phyloP scores from a whole-genome alignment of 1,140 invertebrate genomes.

The Oedothorax gibbosus region DNA sequence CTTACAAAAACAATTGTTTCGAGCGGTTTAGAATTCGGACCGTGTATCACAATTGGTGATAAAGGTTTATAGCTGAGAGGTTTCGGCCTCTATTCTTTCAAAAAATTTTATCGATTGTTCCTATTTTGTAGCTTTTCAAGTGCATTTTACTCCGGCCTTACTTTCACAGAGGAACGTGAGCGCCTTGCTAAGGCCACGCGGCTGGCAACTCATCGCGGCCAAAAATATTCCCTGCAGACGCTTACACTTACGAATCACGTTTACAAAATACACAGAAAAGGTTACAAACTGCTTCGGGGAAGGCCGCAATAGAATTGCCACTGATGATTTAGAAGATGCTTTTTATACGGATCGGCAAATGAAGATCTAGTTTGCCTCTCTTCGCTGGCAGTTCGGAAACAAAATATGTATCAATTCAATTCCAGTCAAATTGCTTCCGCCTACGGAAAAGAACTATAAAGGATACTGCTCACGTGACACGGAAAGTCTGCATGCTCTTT shows the following conservation, averaged over 20 bases:
- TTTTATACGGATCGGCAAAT: constrained; percentile 53
- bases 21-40: constrained; percentile 54
- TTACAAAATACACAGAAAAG: constrained; percentile 54
- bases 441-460: background rate
- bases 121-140: constrained; percentile 59
- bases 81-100: constrained; percentile 46
- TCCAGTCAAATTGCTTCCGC: constrained; percentile 25
- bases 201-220: constrained; percentile 42
- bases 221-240: constrained; percentile 57
- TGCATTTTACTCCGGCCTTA: constrained; percentile 56
- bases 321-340: constrained; percentile 53
- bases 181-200: constrained; percentile 30
- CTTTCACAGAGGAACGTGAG: constrained; percentile 53
- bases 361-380: constrained; percentile 50
- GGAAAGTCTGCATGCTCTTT: too few species aligned
- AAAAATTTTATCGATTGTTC: constrained; percentile 57
- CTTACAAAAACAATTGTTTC: constrained; percentile 59
- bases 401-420: constrained; percentile 58
- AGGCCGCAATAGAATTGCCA: constrained; percentile 54
- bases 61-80: constrained; percentile 59
- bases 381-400: constrained; percentile 23
- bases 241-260: constrained; percentile 56
- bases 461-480: too few species aligned
- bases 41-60: constrained; percentile 59
- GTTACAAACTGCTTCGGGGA: constrained; percentile 45